Conservation (phyloP, 2,797 vertebrate genomes). For the Peromyscus eremicus region DNA sequence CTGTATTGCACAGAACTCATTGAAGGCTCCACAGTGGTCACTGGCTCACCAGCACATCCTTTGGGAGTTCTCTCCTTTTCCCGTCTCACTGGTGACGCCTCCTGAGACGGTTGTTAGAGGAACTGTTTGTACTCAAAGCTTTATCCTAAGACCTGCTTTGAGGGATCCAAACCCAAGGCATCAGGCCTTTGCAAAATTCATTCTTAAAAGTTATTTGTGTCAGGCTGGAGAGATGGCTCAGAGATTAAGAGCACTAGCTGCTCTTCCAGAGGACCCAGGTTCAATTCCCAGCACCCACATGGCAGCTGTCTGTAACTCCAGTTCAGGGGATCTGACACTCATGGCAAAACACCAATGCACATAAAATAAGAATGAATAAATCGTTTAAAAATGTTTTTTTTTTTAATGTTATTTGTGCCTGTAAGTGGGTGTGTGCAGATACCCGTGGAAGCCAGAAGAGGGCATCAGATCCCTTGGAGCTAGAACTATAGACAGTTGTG, state of each 20-base stretch:
- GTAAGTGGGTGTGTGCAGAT: neutral
- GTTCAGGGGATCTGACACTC: neutral
- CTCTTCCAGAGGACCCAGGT: neutral
- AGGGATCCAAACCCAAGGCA: conserved; percentile 34
- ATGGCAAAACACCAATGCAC: neutral
- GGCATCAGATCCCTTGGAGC: neutral
- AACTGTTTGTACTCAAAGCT: conserved; percentile 8
- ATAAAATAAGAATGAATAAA: neutral
- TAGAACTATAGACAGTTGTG: neutral
- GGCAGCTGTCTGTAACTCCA: neutral
- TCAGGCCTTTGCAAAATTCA: neutral
- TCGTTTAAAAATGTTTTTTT: neutral
- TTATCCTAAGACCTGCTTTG: conserved; percentile 32
- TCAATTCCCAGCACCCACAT: neutral
- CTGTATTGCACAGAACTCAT: neutral
- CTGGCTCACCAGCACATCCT: neutral
- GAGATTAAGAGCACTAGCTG: neutral
- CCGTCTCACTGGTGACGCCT: neutral
- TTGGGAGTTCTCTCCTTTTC: conserved; percentile 27
- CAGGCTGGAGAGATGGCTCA: neutral
- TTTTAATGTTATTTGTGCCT: neutral
- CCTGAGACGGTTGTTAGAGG: conserved; percentile 10
- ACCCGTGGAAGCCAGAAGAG: neutral
- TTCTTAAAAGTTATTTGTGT: conserved; percentile 14
- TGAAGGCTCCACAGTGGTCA: neutral